These are phyloP conservation scores for Etia nguti DNA, from an alignment of 2,113 vertebrate genomes.

Conservation along the genomic window DNA sequence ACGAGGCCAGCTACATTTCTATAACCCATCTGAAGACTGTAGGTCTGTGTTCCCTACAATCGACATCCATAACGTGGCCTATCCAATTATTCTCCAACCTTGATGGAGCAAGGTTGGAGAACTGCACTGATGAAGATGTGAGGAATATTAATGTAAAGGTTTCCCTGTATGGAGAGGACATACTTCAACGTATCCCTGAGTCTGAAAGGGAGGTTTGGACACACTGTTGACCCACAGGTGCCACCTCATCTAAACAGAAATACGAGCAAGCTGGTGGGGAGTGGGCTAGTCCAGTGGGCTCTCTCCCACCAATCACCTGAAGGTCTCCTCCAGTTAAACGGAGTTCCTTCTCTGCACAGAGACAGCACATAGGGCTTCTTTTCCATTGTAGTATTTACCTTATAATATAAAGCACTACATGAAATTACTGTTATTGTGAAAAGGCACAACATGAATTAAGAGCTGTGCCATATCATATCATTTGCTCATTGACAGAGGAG, in stretches of 20 bases:
- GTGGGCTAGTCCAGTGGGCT: not conserved
- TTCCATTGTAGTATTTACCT: not conserved
- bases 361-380: not conserved
- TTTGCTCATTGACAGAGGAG: not conserved
- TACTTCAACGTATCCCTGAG: not conserved
- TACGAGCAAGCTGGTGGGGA: too few species aligned
- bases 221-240: conserved; percentile 49
- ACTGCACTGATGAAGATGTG: not conserved
- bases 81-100: not conserved
- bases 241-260: too few species aligned
- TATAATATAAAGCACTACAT: not conserved
- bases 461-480: not conserved
- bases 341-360: too few species aligned
- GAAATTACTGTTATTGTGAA: not conserved
- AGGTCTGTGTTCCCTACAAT: not conserved
- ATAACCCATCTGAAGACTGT: not conserved
- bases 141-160: not conserved
- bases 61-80: not conserved
- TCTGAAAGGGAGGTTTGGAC: conserved; percentile 9
- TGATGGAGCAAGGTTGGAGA: not conserved
- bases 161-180: not conserved
- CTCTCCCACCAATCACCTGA: not conserved
- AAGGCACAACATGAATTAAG: not conserved
- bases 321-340: too few species aligned
- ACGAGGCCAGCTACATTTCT: not conserved